These are phyloP conservation scores for Antechinus stuartii DNA, from an alignment of 2,113 vertebrate species.

Conservation along the genomic window DNA sequence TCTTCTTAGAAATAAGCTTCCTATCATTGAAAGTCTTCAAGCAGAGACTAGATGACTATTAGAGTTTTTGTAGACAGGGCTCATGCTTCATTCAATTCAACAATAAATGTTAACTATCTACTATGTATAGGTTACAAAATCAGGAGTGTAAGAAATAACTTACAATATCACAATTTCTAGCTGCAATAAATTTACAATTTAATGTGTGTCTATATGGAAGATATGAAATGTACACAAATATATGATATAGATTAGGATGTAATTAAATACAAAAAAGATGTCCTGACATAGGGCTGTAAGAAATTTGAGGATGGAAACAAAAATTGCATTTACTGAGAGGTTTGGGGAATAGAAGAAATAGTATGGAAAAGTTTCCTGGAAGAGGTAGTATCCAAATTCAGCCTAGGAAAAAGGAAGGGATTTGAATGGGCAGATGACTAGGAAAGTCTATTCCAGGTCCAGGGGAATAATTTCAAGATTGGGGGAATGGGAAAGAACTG, in stretches of 20 bases:
- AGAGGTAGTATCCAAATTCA: neutral
- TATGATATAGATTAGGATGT: neutral
- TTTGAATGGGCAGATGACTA: neutral
- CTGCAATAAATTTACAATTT: neutral
- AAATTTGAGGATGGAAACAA: neutral
- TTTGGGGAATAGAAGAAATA: neutral
- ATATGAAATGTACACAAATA: neutral
- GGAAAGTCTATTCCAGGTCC: neutral
- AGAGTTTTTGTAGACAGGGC: neutral
- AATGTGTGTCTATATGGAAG: neutral
- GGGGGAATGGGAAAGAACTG: neutral
- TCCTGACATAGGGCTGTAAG: neutral
- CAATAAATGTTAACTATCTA: neutral
- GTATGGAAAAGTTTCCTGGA: neutral
- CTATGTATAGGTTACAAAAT: neutral
- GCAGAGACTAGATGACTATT: neutral
- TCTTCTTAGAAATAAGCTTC: neutral
- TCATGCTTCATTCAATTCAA: neutral
- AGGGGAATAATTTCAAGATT: neutral
- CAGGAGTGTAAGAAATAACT: neutral
- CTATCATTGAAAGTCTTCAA: neutral
- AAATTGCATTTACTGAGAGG: neutral
- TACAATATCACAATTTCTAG: neutral
- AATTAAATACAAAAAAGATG: neutral
- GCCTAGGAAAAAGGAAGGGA: neutral